Base-by-base conservation (phyloP, 2,888 invertebrate genomes). In the Zygogramma bicolorata region DNA sequence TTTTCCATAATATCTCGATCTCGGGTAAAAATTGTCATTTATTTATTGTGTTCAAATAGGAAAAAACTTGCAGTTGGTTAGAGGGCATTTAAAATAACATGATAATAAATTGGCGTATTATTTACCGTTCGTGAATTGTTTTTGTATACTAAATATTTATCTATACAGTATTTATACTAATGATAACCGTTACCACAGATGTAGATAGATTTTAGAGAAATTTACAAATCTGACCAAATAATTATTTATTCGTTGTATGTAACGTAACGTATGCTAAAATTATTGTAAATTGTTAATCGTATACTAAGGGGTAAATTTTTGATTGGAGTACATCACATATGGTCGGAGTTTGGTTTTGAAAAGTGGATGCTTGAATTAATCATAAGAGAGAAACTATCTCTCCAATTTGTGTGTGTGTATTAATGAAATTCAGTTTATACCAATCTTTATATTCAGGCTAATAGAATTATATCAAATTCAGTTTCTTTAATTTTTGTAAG, bases 211-310 rank as follows among this genome's bases (percentile, higher is more conserved):
- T 81, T 80, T 81, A 81, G 80, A 81, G 18, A 76, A 77, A 79
- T 80, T 80, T 81, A 81, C 80, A 80, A 81, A 79, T 76, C 71
- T 78, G 81, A 81, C 81, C 81, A 81, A 81, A 81, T 68, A 68
- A 71, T 59, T 63, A 63, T 68, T 72, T 60, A 69, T 63, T 63
- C 42, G 62, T 62, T 68, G 22, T 49, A 61, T 61, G 53, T 61
- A 68, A 53, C 53, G 53, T 61, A 68, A 53, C 61, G 46, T 27
- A 27, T 61, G 61, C 61, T 61, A 68, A 40, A 62, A 61, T 61
- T 25, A 53, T 46, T 62, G 27, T 46, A 46, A 63, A 29, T 46
- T 22, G 29, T 63, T 42, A 18, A 38, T 31, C n/a, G 31, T 29
- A 46, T 46, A 46, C 46, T 20, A 18, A 46, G 46, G 18, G 46